Conservation (phyloP, 2,888 invertebrate species). For the Callyntrura guangdongensis region DNA sequence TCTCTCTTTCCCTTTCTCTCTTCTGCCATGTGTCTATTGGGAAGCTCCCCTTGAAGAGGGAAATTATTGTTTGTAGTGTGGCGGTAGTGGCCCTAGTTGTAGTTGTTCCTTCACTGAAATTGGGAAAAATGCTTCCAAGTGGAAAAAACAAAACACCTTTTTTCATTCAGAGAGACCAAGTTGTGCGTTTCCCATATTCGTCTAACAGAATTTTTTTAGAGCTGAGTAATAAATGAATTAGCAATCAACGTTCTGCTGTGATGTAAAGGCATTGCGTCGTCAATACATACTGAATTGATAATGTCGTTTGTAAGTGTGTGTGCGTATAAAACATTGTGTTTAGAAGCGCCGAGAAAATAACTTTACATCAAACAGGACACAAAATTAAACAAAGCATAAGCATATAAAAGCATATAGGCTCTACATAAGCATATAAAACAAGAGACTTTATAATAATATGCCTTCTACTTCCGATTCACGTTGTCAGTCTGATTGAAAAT, state of each 20-base stretch:
- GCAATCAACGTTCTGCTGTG: slow-evolving; percentile 24
- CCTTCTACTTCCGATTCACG: no score
- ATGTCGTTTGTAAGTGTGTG: slow-evolving; percentile 33
- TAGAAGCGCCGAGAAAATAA: not conserved
- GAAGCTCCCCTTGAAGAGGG: slow-evolving; percentile 29
- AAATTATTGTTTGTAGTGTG: slow-evolving; percentile 39
- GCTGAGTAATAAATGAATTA: not conserved
- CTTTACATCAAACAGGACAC: no score
- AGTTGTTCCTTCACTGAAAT: not conserved
- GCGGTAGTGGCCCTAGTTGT: no score
- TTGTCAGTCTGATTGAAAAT: not conserved
- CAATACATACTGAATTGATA: slow-evolving; percentile 34
- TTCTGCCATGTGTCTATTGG: no score
- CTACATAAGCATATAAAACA: no score
- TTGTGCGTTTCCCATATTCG: no score
- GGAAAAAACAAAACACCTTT: not conserved
- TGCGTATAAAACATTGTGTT: not conserved
- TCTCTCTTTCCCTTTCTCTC: not conserved
- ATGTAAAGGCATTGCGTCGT: not conserved
- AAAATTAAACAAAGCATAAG: no score
- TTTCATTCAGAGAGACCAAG: not conserved
- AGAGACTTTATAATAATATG: no score
- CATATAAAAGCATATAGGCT: no score
- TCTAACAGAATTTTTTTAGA: no score
- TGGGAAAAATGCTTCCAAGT: slow-evolving; percentile 22